Conservation (phyloP, 2,797 vertebrate genomes). For the Chloroceryle inda region DNA sequence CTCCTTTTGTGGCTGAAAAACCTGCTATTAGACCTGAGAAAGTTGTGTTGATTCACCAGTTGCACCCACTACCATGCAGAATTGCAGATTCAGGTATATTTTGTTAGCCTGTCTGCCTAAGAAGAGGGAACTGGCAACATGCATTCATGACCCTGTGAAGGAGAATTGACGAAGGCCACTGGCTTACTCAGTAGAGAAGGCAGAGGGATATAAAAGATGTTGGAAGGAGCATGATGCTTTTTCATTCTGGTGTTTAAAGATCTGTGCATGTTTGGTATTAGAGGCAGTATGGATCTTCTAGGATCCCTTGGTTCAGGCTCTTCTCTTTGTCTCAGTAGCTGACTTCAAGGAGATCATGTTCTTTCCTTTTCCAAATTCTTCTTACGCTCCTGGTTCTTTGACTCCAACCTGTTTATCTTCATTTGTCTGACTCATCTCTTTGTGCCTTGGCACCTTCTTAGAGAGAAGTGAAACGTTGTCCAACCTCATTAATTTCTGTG, state of each 20-base stretch:
- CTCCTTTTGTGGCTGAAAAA: background rate
- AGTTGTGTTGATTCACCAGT: background rate
- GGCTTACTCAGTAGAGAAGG: background rate
- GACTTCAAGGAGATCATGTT: fast-evolving
- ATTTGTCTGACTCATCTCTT: background rate
- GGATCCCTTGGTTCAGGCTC: fast-evolving
- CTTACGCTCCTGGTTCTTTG: background rate
- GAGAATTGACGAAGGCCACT: background rate
- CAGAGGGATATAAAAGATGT: background rate
- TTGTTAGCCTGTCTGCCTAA: background rate
- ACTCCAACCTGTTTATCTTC: background rate
- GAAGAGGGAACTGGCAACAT: background rate
- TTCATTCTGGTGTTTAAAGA: background rate
- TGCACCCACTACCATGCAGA: background rate
- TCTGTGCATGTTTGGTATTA: background rate
- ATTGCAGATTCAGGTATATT: background rate
- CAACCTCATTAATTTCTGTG: background rate
- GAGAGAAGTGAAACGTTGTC: background rate
- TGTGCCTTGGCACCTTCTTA: background rate
- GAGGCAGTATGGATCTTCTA: background rate
- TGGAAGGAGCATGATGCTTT: background rate
- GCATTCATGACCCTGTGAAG: background rate
- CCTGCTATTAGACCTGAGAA: background rate
- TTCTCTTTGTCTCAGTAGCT: background rate
- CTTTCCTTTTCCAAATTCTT: background rate